Base-by-base conservation (phyloP, 2,113 vertebrate genomes). In the Circaetus cinerascens region DNA sequence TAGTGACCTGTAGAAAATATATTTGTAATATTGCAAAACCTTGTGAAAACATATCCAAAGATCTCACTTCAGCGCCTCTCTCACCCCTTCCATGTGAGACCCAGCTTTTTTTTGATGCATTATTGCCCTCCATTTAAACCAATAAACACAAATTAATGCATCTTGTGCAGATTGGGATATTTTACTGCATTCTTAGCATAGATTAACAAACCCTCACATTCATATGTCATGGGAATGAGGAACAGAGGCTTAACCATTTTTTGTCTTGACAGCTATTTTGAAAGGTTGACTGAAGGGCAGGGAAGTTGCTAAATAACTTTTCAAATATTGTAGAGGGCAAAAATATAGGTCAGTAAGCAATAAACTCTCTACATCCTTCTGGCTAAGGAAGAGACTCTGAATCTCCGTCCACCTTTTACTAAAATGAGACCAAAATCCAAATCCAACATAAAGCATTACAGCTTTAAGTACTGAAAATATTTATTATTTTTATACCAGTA, bases 361-460 rank as follows among this genome's bases (percentile, higher is more conserved):
- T 98, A 98, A 96, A 98, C 93, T 94, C 91, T 67, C 95, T 95
- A 90, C 92, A 91, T 96, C 96, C 89, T 98, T 96, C 97, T 95
- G 86, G 90, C 79, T 94, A 98, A 98, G 98, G 91, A 98, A 83
- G 89, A 59, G 95, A 97, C 94, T 96, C 89, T 97, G 97, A 98
- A 96, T 98, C 85, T 95, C 96, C 86, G 97, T 96, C 97, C 50
- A 98, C 97, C 98, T 98, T 98, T 98, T 98, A 98, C 97, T 97
- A 96, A 98, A 98, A 98, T 98, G 98, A 98, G 98, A 98, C 95
- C 95, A 96, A 98, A 98, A 98, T 98, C 98, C 95, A 98, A 98
- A 98, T 98, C 98, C 98, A 97, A 95, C 96, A 96, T 96, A 98
- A 96, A 97, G 97, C 98, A 98, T 98, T 98, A 98, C 95, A 98